Percentiles rank a stretch among this genome's conserved stretches.
phyloP scores from a whole-genome alignment of 64 coral and sea anemone genomes.

The Montipora capricornis region DNA sequence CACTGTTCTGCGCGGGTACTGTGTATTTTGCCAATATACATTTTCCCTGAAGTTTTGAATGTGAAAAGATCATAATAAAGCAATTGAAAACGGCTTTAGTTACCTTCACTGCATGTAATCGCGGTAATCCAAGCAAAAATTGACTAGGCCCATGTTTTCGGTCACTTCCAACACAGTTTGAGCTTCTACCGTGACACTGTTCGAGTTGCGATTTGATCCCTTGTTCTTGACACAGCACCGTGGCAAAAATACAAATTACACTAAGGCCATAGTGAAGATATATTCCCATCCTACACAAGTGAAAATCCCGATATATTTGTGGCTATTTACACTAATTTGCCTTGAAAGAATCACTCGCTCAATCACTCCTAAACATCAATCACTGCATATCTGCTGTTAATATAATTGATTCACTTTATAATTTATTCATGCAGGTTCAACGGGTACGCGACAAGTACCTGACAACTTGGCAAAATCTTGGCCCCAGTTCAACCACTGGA shows the following conservation, averaged over 20 bases:
- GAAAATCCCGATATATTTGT: background rate
- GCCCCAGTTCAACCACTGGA: background rate
- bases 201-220: background rate
- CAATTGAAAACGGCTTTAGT: background rate
- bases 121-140: background rate
- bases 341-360: conserved; percentile 41
- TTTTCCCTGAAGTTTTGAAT: background rate
- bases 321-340: background rate
- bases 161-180: background rate
- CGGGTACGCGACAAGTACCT: conserved; percentile 41
- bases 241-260: background rate
- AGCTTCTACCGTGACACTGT: conserved; percentile 1
- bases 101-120: conserved; percentile 32
- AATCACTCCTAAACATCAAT: conserved; percentile 18
- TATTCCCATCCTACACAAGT: background rate
- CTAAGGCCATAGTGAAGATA: background rate
- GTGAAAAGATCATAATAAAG: background rate
- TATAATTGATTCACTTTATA: conserved; percentile 24
- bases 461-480: background rate
- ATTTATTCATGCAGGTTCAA: conserved; percentile 44
- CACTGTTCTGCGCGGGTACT: background rate
- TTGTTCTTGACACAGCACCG: background rate
- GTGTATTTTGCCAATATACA: background rate
- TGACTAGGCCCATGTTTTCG: background rate
- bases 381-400: background rate